Evolutionary conservation across 2,113 vertebrate genomes (phyloP), one percentile per base, ranked within the genome.

Genomic region (Tetraodon nigroviridis): DNA sequence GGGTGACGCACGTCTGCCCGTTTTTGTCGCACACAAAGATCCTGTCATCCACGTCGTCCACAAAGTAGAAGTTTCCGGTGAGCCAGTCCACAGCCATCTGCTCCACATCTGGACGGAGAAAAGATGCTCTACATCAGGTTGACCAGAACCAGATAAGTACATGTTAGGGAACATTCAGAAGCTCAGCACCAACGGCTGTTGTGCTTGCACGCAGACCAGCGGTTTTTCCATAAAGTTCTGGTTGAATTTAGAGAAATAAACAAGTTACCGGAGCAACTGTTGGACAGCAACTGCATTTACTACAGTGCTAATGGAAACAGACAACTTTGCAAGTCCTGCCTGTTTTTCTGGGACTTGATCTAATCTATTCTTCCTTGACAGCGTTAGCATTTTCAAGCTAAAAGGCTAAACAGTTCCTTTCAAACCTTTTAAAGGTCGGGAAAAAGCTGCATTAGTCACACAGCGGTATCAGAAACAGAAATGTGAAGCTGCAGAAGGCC

Each of bases 71-170:
- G 90, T 99, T 99, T 79, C 96, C 96, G 0, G 97, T 99, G 46
- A 98, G 92, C 97, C 97, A 99, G 81, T 99, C 97, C 0, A 99
- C 95, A 37, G 96, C 97, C 94, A 99, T 98, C 91, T 99, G 97
- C 72, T 99, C 96, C 77, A 98, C 97, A 19, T 98, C 96, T 99
- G 89, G 42, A 74, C 4, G n/a, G 66, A 78, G 50, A 65, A 41
- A 56, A 11, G 27, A 11, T 46, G 44, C 15, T 46, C n/a, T 46
- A n/a, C n/a, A 2, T 46, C 44, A n/a, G 6, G 15, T 46, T 37
- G 10, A 37, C 32, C 32, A 12, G 32, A 37, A 37, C 32, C 32
- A 37, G 32, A 11, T 12, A 12, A 11, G 8, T 37, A 6, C 6
- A 20, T 53, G 51, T 8, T 1, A 64, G 63, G 19, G 52, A 32